phyloP scores from a whole-genome alignment of 2,113 vertebrate species.

The Brachirus orientalis region DNA sequence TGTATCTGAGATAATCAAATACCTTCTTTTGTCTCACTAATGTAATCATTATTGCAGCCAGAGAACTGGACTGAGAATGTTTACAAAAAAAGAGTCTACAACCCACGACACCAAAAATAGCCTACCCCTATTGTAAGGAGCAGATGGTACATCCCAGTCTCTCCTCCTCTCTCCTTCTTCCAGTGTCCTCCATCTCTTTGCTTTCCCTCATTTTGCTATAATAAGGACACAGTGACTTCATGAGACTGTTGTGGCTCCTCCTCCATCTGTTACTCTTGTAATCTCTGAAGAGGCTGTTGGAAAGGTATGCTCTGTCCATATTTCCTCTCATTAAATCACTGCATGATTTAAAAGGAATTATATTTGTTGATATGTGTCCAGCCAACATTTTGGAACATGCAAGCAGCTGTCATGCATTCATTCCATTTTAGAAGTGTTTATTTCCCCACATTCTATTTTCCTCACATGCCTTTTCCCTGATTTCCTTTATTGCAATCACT shows the following conservation, averaged over 20 bases:
- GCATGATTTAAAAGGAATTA: constrained; percentile 22
- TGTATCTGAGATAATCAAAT: not conserved
- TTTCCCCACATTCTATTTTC: constrained; percentile 2
- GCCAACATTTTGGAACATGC: constrained; percentile 23
- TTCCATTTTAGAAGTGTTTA: constrained; percentile 3
- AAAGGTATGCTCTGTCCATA: constrained; percentile 58
- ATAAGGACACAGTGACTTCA: constrained; percentile 64
- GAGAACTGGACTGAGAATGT: not conserved
- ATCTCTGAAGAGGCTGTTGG: constrained; percentile 32
- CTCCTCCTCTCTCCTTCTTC: constrained; percentile 68
- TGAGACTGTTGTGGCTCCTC: constrained; percentile 16
- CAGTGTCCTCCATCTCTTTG: constrained; percentile 76
- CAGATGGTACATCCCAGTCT: constrained; percentile 73
- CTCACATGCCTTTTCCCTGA: constrained; percentile 30
- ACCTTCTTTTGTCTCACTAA: too few relatives aligned
- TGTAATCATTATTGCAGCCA: not conserved
- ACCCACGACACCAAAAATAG: not conserved
- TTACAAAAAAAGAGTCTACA: not conserved
- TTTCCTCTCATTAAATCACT: constrained; percentile 27
- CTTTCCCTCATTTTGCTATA: constrained; percentile 55
- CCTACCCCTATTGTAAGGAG: constrained; percentile 40
- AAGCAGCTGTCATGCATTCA: constrained; percentile 14
- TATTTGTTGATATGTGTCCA: constrained; percentile 28
- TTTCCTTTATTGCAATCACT: constrained; percentile 21
- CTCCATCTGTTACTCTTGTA: constrained; percentile 20